Conservation (phyloP, 2,113 vertebrate genomes). For the Pagrus major region DNA sequence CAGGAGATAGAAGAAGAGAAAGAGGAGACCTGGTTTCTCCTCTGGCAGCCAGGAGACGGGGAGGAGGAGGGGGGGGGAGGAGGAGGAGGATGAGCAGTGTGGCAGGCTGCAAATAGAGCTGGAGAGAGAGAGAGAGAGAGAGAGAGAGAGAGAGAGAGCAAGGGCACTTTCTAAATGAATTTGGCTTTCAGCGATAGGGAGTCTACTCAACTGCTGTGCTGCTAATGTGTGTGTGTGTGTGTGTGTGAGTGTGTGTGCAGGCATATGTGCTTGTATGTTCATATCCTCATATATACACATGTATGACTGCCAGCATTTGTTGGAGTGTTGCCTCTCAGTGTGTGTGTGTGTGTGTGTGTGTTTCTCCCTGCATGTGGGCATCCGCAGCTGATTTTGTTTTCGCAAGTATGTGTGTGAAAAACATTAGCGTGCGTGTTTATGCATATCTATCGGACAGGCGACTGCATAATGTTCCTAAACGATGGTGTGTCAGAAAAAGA, state of each 20-base stretch:
- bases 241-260: constrained; percentile 17
- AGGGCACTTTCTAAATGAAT: constrained; percentile 67
- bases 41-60: constrained; percentile 31
- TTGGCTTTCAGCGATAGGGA: constrained; percentile 69
- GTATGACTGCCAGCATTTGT: constrained; percentile 37
- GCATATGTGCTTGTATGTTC: constrained; percentile 20
- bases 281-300: constrained; percentile 39
- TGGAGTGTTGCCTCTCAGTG: background rate
- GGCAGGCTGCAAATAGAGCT: constrained; percentile 49
- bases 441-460: constrained; percentile 32
- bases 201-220: constrained; percentile 57
- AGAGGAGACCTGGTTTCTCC: constrained; percentile 35
- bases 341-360: constrained; percentile 10
- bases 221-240: constrained; percentile 32
- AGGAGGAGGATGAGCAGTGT: constrained; percentile 20
- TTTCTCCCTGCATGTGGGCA: background rate
- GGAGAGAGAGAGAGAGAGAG: constrained; percentile 22
- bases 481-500: constrained; percentile 25
- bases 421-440: constrained; percentile 26
- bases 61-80: constrained; percentile 11
- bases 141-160: constrained; percentile 33
- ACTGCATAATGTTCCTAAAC: constrained; percentile 52
- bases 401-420: constrained; percentile 24
- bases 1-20: background rate
- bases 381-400: constrained; percentile 6